Evolutionary conservation across 2,113 vertebrate species (phyloP), one percentile per base, ranked within the genome.

Genomic region (Epinephelus lanceolatus): DNA sequence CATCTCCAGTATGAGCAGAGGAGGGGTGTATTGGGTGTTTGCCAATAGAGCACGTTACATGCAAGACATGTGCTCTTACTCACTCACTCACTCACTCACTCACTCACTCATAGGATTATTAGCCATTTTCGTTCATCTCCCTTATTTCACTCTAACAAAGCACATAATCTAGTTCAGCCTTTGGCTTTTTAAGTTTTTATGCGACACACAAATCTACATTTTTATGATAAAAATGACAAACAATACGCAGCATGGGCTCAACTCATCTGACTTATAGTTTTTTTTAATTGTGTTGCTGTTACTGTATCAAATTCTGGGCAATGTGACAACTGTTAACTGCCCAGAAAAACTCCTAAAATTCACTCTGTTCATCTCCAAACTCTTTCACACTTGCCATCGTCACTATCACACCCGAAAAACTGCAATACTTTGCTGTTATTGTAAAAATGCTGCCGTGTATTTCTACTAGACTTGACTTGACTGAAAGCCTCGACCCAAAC

Each of bases 21-120:
- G 70, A 87, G 65, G 86, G 84, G 84, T 76, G 91, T 80, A 67
- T 49, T 92, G 87, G 83, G 80, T 83, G 75, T 74, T 82, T 12
- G 81, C 91, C 87, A 92, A 62, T 61, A 86, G 63, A 83, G 86
- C 91, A 91, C 76, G 78, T 56, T 92, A 80, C 86, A 92, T 83
- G 75, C 73, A 78, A 85, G 81, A 86, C 91, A 91, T 91, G 91
- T 90, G 85, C 87, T 90, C 88, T 25, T n/a, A 27, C 72, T 69
- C 78, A 47, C 62, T 27, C 66, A 52, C 71, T 45, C 75, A 1
- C 49, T 47, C 67, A 25, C 61, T 57, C 33, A 12, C 74, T 47
- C 68, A 51, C 49, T 15, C 56, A 60, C 27, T 47, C 57, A n/a
- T 10, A 51, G 37, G 45, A 74, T 77, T 76, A 80, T 57, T 71